Percentiles rank a stretch among this genome's conserved stretches.
These are phyloP conservation scores for Calliopsis andreniformis DNA, from an alignment of 1,140 invertebrate species.

Conservation along the genomic window DNA sequence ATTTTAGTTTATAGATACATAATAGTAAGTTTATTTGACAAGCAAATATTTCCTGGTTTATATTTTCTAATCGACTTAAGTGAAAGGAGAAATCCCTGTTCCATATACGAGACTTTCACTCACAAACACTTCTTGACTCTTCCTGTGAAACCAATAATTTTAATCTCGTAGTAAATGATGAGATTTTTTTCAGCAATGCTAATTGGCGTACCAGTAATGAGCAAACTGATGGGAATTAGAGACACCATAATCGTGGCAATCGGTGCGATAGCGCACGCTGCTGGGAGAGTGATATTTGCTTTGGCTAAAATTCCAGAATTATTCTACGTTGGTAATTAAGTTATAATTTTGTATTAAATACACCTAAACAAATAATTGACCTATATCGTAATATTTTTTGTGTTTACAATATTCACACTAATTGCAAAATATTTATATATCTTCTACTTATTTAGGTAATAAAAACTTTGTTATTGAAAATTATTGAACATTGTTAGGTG, in stretches of 20 bases:
- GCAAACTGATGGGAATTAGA: conserved; percentile 83
- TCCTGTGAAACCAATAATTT: not conserved
- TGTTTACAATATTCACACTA: too few relatives aligned
- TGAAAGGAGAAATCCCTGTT: conserved; percentile 36
- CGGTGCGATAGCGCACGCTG: conserved; percentile 85
- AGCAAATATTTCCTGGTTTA: not conserved
- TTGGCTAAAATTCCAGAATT: conserved; percentile 80
- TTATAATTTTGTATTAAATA: too few relatives aligned
- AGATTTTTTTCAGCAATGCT: conserved; percentile 83
- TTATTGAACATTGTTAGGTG: conserved; percentile 78
- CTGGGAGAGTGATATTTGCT: conserved; percentile 85
- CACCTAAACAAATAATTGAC: too few relatives aligned
- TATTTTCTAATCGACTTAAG: not conserved
- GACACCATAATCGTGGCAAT: conserved; percentile 88
- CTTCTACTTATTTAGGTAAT: too few relatives aligned
- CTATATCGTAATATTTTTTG: too few relatives aligned
- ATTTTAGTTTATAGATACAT: too few relatives aligned
- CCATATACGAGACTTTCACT: conserved; percentile 36
- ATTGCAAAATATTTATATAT: too few relatives aligned
- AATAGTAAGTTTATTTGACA: too few relatives aligned
- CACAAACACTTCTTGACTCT: not conserved
- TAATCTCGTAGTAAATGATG: too few relatives aligned
- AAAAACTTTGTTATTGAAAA: conserved; percentile 5
- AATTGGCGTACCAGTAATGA: conserved; percentile 86
- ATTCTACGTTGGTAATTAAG: conserved; percentile 84